A percentile compares a stretch with the other conserved stretches of the same genome.
Conservation (phyloP, 1,140 invertebrate genomes). For the Leptonema lineaticorne region DNA sequence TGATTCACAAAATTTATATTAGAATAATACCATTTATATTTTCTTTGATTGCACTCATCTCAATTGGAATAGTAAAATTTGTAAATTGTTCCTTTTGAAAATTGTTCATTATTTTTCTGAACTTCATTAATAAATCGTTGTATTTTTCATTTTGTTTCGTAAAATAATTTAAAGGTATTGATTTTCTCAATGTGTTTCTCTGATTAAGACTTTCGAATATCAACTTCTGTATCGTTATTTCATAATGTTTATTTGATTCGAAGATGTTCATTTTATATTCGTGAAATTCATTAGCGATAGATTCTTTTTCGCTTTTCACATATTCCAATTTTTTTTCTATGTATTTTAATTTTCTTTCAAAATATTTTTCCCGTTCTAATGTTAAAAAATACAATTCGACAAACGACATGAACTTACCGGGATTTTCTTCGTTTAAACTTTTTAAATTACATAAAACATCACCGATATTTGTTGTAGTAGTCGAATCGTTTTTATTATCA, state of each 20-base stretch:
- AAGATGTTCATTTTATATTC: slow-evolving; percentile 47
- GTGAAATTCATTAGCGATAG: slow-evolving; percentile 49
- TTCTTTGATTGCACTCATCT: too few relatives aligned
- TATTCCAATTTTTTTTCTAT: slow-evolving; percentile 50
- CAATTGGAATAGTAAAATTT: not conserved
- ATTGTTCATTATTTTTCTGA: slow-evolving; percentile 45
- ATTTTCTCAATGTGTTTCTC: slow-evolving; percentile 47
- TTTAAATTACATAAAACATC: slow-evolving; percentile 7
- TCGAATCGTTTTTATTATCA: not conserved
- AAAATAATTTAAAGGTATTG: slow-evolving; percentile 49
- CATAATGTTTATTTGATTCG: slow-evolving; percentile 45
- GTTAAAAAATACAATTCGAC: not conserved
- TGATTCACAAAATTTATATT: too few relatives aligned
- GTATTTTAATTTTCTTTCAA: slow-evolving; percentile 47
- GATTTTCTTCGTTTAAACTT: not conserved
- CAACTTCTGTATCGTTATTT: slow-evolving; percentile 48
- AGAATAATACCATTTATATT: too few relatives aligned
- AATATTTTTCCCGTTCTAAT: not conserved
- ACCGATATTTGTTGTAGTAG: not conserved
- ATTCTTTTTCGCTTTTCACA: slow-evolving; percentile 49
- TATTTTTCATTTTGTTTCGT: slow-evolving; percentile 49
- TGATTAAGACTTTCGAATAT: slow-evolving; percentile 46
- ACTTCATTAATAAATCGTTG: slow-evolving; percentile 47
- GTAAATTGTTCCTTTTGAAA: slow-evolving; percentile 15
- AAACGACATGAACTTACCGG: not conserved